Conservation (phyloP, 1,140 invertebrate genomes). For the Samia ricini region DNA sequence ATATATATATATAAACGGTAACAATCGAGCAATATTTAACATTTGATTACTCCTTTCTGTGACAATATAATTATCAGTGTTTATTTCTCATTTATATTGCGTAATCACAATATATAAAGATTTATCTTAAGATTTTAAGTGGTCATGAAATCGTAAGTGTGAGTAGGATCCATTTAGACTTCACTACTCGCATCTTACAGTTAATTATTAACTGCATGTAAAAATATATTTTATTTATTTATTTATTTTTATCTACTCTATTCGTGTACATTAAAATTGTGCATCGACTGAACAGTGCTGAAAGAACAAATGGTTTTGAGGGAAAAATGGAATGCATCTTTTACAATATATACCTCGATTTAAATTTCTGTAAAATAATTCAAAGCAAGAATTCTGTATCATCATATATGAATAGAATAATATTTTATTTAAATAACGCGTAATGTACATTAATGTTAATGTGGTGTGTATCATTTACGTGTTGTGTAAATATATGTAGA, state of each 20-base stretch:
- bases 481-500: conserved; percentile 29
- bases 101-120: conserved; percentile 34
- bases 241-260: conserved; percentile 40
- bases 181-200: conserved; percentile 11
- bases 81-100: too few species aligned
- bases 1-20: conserved; percentile 68
- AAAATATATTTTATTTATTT: conserved; percentile 42
- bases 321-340: conserved; percentile 71
- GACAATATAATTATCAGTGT: conserved; percentile 50
- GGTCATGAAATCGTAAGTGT: conserved; percentile 44
- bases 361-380: conserved; percentile 46
- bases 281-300: conserved; percentile 65
- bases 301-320: conserved; percentile 46
- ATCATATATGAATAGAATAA: conserved; percentile 37
- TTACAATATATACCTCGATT: conserved; percentile 57
- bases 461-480: conserved; percentile 41
- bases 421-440: conserved; percentile 16
- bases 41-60: conserved; percentile 65
- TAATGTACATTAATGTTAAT: conserved; percentile 45
- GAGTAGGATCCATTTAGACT: not conserved
- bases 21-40: conserved; percentile 68
- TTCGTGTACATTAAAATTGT: conserved; percentile 37
- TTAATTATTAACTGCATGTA: conserved; percentile 42
- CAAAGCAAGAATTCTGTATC: conserved; percentile 41
- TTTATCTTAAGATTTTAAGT: conserved; percentile 41